Conservation (phyloP, 2,888 invertebrate species). For the Smittia aterrima region DNA sequence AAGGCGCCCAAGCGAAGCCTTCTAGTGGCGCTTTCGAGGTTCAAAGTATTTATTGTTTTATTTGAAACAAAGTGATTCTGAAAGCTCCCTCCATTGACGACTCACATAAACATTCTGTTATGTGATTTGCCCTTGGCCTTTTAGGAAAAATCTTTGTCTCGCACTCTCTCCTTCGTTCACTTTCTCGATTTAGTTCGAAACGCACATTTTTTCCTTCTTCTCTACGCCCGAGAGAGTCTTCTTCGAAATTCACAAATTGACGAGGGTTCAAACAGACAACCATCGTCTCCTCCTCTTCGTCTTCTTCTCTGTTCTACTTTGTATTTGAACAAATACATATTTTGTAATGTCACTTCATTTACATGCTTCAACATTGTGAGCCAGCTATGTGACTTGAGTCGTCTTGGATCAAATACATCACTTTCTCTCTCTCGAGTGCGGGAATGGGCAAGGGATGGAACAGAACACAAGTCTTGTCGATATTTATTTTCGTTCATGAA, state of each 20-base stretch:
- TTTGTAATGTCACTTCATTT: slow-evolving; percentile 15
- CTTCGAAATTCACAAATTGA: not conserved
- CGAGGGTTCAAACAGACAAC: not conserved
- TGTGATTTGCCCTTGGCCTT: not conserved
- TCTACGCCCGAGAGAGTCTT: not conserved
- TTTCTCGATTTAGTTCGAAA: not conserved
- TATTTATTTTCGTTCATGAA: not conserved
- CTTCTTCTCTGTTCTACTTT: not conserved
- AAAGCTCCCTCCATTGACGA: not conserved
- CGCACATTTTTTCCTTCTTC: not conserved
- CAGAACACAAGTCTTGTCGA: too few relatives aligned
- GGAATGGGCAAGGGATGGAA: too few relatives aligned
- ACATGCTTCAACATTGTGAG: not conserved
- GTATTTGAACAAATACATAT: not conserved
- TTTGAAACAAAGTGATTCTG: not conserved
- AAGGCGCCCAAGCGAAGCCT: not conserved
- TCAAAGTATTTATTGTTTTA: slow-evolving; percentile 6
- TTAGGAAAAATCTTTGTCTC: not conserved
- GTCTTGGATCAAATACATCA: not conserved
- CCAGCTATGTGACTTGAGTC: not conserved
- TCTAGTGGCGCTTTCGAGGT: not conserved
- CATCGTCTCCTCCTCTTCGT: not conserved
- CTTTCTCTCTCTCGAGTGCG: too few relatives aligned
- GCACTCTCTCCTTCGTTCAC: too few relatives aligned
- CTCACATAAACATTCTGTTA: not conserved